Conservation (phyloP, 1,140 invertebrate species). For the Temnothorax nylanderi region DNA sequence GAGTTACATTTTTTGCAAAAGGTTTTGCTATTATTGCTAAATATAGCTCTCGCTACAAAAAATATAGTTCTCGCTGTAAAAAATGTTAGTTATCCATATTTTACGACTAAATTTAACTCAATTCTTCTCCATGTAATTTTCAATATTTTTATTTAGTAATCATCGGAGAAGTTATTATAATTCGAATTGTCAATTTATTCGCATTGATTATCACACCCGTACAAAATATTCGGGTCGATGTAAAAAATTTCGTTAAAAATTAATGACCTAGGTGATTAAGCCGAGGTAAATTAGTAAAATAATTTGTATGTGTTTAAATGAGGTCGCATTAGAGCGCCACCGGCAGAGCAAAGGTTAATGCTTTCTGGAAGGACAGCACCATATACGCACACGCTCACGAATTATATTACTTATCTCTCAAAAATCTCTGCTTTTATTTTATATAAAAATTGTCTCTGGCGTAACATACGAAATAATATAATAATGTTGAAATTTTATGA, state of each 20-base stretch:
- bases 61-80: too few relatives aligned
- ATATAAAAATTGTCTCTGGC: neutral
- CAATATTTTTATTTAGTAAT: neutral
- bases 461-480: neutral
- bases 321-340: neutral
- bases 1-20: too few relatives aligned
- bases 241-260: conserved; percentile 32
- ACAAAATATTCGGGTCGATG: neutral
- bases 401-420: conserved; percentile 9
- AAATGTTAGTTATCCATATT: too few relatives aligned
- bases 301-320: conserved; percentile 18
- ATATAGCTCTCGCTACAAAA: too few relatives aligned
- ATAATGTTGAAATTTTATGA: conserved; percentile 16
- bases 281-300: conserved; percentile 5
- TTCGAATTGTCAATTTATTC: neutral
- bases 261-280: conserved; percentile 23
- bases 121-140: neutral
- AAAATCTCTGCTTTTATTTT: neutral
- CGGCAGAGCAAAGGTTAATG: neutral
- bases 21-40: too few relatives aligned
- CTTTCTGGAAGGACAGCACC: neutral
- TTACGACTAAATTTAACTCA: too few relatives aligned
- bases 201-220: neutral
- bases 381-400: neutral
- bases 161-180: neutral